phyloP scores from a whole-genome alignment of 1,140 invertebrate species.

The Drosophila lacteicornis region DNA sequence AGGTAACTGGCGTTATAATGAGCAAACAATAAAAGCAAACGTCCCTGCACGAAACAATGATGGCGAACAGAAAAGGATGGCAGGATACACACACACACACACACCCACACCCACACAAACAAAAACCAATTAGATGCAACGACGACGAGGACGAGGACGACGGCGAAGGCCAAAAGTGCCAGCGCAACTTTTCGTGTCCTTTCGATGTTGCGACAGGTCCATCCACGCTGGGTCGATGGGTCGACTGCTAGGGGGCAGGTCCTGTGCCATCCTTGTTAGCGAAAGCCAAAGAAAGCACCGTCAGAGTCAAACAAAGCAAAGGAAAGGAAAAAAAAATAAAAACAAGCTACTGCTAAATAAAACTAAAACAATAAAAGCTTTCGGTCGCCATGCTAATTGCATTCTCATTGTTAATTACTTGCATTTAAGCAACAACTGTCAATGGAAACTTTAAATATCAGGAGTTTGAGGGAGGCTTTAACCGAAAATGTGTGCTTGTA shows the following conservation, averaged over 20 bases:
- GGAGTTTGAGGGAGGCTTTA: too few species aligned
- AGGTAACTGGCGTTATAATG: conserved; percentile 72
- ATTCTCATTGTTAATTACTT: conserved; percentile 82
- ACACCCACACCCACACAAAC: conserved; percentile 25
- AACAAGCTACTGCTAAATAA: conserved; percentile 21
- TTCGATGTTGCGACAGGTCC: conserved; percentile 70
- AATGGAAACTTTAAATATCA: neutral
- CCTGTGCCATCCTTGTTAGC: conserved; percentile 64
- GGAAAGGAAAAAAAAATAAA: neutral
- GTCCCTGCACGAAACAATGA: conserved; percentile 72
- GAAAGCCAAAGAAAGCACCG: conserved; percentile 28
- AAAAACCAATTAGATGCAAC: conserved; percentile 78
- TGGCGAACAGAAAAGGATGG: conserved; percentile 13
- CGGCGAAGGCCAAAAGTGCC: conserved; percentile 43
- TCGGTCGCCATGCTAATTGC: conserved; percentile 71
- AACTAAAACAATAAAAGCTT: conserved; percentile 56
- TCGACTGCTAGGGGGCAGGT: neutral
- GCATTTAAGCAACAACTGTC: conserved; percentile 57
- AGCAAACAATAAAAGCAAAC: conserved; percentile 83
- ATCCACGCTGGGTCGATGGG: conserved; percentile 30
- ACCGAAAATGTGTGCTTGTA: too few species aligned
- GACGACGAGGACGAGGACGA: conserved; percentile 14
- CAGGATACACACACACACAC: conserved; percentile 11
- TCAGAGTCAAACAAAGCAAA: conserved; percentile 17
- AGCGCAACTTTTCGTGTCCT: conserved; percentile 73